These are phyloP conservation scores for Phycodurus eques DNA, from an alignment of 2,113 vertebrate genomes.

Conservation along the genomic window DNA sequence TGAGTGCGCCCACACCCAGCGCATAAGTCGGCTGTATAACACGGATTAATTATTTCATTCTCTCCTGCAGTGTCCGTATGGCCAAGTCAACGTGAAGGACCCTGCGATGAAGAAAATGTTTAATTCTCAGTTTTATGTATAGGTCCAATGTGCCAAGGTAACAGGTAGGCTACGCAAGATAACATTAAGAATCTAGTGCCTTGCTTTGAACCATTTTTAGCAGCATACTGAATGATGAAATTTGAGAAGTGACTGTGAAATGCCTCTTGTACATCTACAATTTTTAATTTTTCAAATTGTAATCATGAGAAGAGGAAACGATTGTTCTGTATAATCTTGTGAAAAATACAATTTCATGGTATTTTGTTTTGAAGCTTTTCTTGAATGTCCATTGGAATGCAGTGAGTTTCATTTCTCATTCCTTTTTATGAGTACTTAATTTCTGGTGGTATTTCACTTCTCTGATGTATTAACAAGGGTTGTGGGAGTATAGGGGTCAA, in stretches of 20 bases:
- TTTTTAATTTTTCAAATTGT: slow-evolving; percentile 60
- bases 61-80: slow-evolving; percentile 80
- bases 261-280: slow-evolving; percentile 64
- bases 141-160: slow-evolving; percentile 34
- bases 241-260: slow-evolving; percentile 68
- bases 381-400: slow-evolving; percentile 41
- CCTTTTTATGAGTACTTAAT: slow-evolving; percentile 54
- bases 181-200: slow-evolving; percentile 28
- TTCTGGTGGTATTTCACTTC: slow-evolving; percentile 40
- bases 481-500: slow-evolving; percentile 65
- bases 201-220: slow-evolving; percentile 67
- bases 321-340: slow-evolving; percentile 42
- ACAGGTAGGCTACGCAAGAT: slow-evolving; percentile 1
- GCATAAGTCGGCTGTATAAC: slow-evolving; percentile 3
- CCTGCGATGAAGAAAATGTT: slow-evolving; percentile 79
- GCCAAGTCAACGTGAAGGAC: slow-evolving; percentile 82
- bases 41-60: slow-evolving; percentile 60
- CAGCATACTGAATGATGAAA: slow-evolving; percentile 75
- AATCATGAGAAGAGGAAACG: slow-evolving; percentile 20
- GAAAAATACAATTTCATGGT: slow-evolving; percentile 33
- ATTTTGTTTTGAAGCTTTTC: slow-evolving; percentile 31
- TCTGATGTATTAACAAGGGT: slow-evolving; percentile 64
- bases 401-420: slow-evolving; percentile 35
- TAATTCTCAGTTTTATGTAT: slow-evolving; percentile 77
- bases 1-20: no score